phyloP scores from a whole-genome alignment of 2,113 vertebrate genomes.

The Leptobrachium ailaonicum region DNA sequence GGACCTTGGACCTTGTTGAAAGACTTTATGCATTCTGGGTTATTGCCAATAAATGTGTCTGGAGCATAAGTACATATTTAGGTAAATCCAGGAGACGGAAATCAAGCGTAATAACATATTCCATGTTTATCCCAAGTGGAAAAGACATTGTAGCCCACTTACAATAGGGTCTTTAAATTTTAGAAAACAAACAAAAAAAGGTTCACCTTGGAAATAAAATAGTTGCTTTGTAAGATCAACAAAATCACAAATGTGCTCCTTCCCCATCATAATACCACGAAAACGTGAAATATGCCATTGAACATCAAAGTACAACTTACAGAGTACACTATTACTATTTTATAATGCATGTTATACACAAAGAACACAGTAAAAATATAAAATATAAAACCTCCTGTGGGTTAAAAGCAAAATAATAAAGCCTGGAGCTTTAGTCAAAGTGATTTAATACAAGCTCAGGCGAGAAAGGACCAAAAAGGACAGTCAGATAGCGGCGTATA shows the following conservation, averaged over 20 bases:
- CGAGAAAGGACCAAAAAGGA: slow-evolving; percentile 19
- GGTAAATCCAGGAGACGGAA: no score
- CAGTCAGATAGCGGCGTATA: background rate
- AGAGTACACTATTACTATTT: background rate
- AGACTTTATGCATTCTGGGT: no score
- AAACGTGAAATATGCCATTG: background rate
- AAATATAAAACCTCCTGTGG: background rate
- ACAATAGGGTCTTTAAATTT: no score
- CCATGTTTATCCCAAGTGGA: no score
- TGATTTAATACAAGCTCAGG: slow-evolving; percentile 1
- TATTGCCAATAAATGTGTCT: no score
- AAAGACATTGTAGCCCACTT: no score
- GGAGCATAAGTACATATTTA: no score
- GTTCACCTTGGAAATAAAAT: background rate
- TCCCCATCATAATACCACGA: background rate
- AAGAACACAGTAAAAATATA: background rate
- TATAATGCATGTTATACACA: background rate
- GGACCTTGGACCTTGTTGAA: no score
- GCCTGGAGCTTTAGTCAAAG: background rate
- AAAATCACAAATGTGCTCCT: background rate
- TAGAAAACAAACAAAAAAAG: no score
- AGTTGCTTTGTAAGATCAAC: background rate
- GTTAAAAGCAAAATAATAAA: background rate
- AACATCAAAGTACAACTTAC: background rate
- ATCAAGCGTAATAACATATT: no score